Percentiles rank a stretch among this genome's conserved stretches.
Conservation (phyloP, 2,113 vertebrate species). For the Meriones unguiculatus region DNA sequence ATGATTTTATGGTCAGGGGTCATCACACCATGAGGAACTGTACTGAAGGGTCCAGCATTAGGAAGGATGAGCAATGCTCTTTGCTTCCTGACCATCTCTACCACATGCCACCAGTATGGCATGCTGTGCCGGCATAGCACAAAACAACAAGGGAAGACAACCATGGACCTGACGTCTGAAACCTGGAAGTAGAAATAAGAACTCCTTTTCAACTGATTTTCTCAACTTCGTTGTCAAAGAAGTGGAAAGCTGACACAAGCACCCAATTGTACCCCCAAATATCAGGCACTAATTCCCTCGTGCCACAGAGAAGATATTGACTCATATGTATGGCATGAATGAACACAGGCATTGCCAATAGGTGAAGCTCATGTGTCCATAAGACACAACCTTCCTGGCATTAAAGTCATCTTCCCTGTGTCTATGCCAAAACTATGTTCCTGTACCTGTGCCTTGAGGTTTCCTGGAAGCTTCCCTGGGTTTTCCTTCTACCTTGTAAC, state of each 20-base stretch:
- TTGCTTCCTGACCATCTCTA: not conserved
- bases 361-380: not conserved
- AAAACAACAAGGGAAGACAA: not conserved
- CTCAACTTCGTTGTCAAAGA: not conserved
- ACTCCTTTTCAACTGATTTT: not conserved
- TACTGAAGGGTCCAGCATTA: not conserved
- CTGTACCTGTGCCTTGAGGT: not conserved
- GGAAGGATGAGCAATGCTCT: not conserved
- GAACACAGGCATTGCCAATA: not conserved
- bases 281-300: not conserved
- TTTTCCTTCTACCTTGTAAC: too few species aligned
- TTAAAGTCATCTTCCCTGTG: not conserved
- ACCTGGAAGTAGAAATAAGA: not conserved
- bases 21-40: too few species aligned
- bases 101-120: not conserved
- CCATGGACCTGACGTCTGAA: not conserved
- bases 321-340: not conserved
- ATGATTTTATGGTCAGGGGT: too few species aligned
- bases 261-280: not conserved
- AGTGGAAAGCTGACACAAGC: not conserved
- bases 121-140: too few species aligned
- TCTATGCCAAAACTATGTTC: not conserved
- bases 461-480: too few species aligned
- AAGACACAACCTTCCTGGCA: not conserved
- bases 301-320: not conserved